phyloP scores from a whole-genome alignment of 1,140 invertebrate genomes.

The Melipona quadrifasciata region DNA sequence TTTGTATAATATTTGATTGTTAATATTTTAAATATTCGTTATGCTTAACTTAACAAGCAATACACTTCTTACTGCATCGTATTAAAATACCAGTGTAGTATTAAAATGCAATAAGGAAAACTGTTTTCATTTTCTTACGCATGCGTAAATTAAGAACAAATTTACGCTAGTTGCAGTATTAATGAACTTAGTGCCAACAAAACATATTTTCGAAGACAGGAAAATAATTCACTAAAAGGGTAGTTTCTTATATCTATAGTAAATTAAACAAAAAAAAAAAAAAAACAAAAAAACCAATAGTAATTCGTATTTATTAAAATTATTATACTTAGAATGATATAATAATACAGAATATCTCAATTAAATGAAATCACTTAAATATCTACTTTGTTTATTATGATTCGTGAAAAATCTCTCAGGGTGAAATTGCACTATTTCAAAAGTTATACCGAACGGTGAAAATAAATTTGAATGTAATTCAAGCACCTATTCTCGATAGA shows the following conservation, averaged over 20 bases:
- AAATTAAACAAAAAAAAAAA: neutral
- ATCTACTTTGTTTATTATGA: neutral
- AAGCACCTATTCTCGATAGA: too few species aligned
- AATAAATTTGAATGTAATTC: too few species aligned
- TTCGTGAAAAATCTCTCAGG: too few species aligned
- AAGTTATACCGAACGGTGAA: too few species aligned
- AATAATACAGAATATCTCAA: conserved; percentile 11
- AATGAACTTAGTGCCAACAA: neutral
- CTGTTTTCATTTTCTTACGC: conserved; percentile 16
- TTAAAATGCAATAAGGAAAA: neutral
- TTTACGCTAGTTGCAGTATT: neutral
- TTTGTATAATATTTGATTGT: neutral
- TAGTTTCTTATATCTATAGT: neutral
- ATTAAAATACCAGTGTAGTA: neutral
- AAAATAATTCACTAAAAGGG: neutral
- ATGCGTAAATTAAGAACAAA: conserved; percentile 19
- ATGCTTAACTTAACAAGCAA: neutral
- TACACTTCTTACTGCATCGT: conserved; percentile 11
- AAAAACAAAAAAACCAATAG: too few species aligned
- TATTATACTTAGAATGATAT: neutral
- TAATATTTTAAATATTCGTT: neutral
- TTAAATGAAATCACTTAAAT: neutral
- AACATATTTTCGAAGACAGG: neutral
- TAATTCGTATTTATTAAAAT: neutral
- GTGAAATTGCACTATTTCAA: too few species aligned